Evolutionary conservation across 2,113 vertebrate genomes (phyloP), one percentile per base, ranked within the genome.

Genomic region (Pachypanchax playfairii): DNA sequence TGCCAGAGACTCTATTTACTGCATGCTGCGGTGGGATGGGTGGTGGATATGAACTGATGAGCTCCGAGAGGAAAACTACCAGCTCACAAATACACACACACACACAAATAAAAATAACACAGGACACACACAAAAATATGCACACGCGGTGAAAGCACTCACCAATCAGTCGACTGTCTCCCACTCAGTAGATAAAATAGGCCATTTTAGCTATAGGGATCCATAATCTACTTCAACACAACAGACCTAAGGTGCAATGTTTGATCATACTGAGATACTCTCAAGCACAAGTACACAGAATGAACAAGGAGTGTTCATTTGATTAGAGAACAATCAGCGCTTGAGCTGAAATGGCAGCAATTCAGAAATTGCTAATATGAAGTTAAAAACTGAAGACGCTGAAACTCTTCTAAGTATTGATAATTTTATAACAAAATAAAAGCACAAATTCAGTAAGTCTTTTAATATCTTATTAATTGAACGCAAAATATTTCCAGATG

Each of bases 1-100:
- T 82, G 84, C 83, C 77, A 77, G 77, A 88, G 80, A 85, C 85
- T 88, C 88, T 90, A 89, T 91, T 89, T 91, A 88, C 85, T 89
- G 85, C 88, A 86, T 52, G 79, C 87, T 85, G 87, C 61, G 88
- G 87, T 85, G 83, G 85, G 73, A 75, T 82, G 83, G 82, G 87
- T 80, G 85, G 82, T 78, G 83, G 85, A 80, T 84, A 85, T 87
- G 85, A 90, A 89, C 86, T 88, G 89, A 90, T 90, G 86, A 89
- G 86, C 80, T 77, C 75, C 39, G 39, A 87, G 82, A 89, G 80
- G 86, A 89, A 88, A 89, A 90, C 85, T 87, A 89, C 85, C 77
- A 83, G 75, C 78, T 79, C 73, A 13, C 64, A 24, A 28, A 25
- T 59, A 18, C 47, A 46, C 66, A 73, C 50, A 26, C 58, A 47